phyloP scores from a whole-genome alignment of 2,113 vertebrate species.

The Vulpes ferrilata region DNA sequence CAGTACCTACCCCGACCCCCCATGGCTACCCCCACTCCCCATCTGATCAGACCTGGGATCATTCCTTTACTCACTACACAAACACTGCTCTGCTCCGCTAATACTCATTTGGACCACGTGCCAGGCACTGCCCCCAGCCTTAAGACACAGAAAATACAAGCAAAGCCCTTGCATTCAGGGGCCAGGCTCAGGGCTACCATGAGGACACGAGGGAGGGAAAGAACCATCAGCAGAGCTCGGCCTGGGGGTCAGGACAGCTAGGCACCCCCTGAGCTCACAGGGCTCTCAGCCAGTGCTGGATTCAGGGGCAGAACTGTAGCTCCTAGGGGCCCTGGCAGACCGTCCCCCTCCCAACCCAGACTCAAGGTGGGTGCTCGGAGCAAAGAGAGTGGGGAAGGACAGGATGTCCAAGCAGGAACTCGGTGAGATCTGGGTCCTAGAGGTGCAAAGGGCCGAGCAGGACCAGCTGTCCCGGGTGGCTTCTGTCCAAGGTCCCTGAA shows the following conservation, averaged over 20 bases:
- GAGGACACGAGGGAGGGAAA: not conserved
- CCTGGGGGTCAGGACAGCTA: not conserved
- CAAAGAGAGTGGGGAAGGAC: not conserved
- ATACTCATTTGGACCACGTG: rapidly evolving
- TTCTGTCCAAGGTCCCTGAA: not conserved
- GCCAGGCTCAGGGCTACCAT: rapidly evolving
- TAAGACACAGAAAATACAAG: not conserved
- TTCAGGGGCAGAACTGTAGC: not conserved
- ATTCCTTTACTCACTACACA: not conserved
- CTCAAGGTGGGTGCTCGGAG: not conserved
- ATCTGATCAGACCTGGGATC: not conserved
- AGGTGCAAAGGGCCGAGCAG: not conserved
- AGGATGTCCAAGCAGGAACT: not conserved
- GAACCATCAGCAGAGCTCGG: not conserved
- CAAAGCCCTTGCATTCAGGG: not conserved
- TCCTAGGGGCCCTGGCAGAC: not conserved
- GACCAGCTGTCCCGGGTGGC: not conserved
- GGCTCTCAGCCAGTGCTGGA: not conserved
- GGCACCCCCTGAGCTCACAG: not conserved
- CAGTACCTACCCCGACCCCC: rapidly evolving
- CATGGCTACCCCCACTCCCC: rapidly evolving
- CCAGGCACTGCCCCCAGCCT: not conserved
- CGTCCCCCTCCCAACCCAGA: too few relatives aligned
- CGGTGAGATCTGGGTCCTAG: not conserved
- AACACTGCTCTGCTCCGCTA: not conserved